These are phyloP conservation scores for Diorhabda elongata DNA, from an alignment of 1,140 invertebrate genomes.

Conservation along the genomic window DNA sequence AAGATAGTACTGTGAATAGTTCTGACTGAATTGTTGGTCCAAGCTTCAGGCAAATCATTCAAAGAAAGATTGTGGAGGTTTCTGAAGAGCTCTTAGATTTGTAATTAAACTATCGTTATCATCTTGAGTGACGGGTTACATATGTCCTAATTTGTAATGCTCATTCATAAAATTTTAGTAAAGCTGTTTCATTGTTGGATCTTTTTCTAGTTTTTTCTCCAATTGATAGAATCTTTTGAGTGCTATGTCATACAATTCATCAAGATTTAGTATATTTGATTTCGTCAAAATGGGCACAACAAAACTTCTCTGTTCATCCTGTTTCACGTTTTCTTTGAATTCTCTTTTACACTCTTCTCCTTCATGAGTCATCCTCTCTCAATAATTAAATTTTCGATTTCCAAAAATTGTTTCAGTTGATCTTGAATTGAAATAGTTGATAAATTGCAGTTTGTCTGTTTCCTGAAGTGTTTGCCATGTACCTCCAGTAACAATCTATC, in stretches of 20 bases:
- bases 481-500: too few species aligned
- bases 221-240: constrained; percentile 6
- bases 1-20: constrained; percentile 21
- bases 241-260: neutral
- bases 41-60: constrained; percentile 7
- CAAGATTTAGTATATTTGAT: neutral
- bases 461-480: too few species aligned
- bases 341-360: neutral
- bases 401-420: too few species aligned
- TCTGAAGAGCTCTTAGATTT: neutral
- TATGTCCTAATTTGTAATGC: constrained; percentile 13
- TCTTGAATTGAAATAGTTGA: too few species aligned
- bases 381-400: too few species aligned
- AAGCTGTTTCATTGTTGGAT: constrained; percentile 6
- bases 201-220: constrained; percentile 10
- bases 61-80: neutral
- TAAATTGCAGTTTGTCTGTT: too few species aligned
- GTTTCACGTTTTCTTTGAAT: neutral
- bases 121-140: neutral
- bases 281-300: neutral
- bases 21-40: constrained; percentile 24
- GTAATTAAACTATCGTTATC: neutral
- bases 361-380: neutral
- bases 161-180: constrained; percentile 20
- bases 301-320: neutral